These are phyloP conservation scores for Tridacna crocea DNA, from an alignment of 2,888 invertebrate species.

Conservation along the genomic window DNA sequence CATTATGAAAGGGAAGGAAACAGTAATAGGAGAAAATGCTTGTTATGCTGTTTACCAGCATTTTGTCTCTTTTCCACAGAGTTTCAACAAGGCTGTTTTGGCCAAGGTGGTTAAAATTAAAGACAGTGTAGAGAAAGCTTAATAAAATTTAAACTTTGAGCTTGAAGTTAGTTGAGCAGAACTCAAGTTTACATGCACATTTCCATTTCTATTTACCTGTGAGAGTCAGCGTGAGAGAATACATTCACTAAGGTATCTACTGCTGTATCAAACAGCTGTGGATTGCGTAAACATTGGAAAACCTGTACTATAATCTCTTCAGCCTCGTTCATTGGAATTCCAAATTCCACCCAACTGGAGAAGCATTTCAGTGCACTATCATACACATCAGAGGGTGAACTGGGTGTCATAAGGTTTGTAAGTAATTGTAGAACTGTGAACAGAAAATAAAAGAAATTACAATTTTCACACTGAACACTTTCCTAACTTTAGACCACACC, in stretches of 20 bases:
- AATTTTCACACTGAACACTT: too few relatives aligned
- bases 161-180: too few relatives aligned
- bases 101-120: too few relatives aligned
- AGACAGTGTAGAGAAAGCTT: too few relatives aligned
- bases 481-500: too few relatives aligned
- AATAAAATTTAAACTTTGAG: too few relatives aligned
- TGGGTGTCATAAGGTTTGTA: conserved; percentile 72
- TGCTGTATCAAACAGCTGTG: conserved; percentile 86
- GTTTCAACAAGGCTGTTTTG: too few relatives aligned
- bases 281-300: conserved; percentile 81
- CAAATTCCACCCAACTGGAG: conserved; percentile 88
- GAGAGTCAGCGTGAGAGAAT: conserved; percentile 88
- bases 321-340: conserved; percentile 85
- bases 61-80: too few relatives aligned
- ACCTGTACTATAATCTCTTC: conserved; percentile 81
- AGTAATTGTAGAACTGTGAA: conserved; percentile 81
- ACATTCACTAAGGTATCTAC: conserved; percentile 88
- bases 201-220: conserved; percentile 82
- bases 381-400: conserved; percentile 71
- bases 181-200: too few relatives aligned
- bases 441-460: neutral
- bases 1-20: too few relatives aligned
- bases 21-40: too few relatives aligned
- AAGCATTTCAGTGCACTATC: conserved; percentile 83
- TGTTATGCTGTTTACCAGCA: too few relatives aligned